These are phyloP conservation scores for Cyanistes caeruleus DNA, from an alignment of 2,113 vertebrate species.

Conservation along the genomic window DNA sequence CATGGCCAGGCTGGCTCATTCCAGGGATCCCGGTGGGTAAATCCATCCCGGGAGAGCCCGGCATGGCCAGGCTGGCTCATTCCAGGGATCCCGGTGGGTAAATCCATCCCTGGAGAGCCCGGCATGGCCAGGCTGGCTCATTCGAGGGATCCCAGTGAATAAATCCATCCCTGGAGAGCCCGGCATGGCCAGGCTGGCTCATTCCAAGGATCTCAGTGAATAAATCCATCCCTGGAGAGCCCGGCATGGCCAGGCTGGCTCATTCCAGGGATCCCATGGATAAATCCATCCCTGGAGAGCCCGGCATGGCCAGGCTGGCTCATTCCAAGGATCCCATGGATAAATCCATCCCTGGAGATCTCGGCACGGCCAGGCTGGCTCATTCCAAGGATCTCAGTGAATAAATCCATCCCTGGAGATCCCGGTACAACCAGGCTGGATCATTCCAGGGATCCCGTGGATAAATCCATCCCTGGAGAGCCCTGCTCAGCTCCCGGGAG, in stretches of 20 bases:
- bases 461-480: background rate
- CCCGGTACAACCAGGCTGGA: too few relatives aligned
- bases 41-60: background rate
- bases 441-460: background rate
- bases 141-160: background rate
- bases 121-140: background rate
- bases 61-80: background rate
- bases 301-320: background rate
- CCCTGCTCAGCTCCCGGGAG: background rate
- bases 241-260: background rate
- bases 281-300: background rate
- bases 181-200: background rate
- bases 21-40: background rate
- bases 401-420: background rate
- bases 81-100: background rate
- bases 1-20: fast-evolving
- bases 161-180: background rate
- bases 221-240: background rate
- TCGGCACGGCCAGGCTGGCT: fast-evolving
- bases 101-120: background rate
- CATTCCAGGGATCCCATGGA: background rate
- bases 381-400: background rate
- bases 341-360: background rate
- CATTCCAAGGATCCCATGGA: background rate
- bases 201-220: background rate